Conservation (phyloP, 1,140 invertebrate genomes). For the Drosophila paulistorum region DNA sequence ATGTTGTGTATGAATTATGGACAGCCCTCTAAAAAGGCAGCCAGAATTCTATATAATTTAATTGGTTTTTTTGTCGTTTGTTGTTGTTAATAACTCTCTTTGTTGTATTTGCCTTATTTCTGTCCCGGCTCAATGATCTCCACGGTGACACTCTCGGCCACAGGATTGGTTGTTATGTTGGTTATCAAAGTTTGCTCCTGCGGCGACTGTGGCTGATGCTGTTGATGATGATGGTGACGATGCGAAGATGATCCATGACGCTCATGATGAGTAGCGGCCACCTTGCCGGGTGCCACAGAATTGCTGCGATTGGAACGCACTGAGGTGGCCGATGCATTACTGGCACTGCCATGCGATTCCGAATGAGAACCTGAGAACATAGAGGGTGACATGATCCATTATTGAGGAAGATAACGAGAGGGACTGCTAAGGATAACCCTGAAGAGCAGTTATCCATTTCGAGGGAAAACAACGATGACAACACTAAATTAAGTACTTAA, state of each 20-base stretch:
- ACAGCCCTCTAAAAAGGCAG: constrained; percentile 33
- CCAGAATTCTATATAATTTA: constrained; percentile 60
- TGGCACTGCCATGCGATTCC: constrained; percentile 70
- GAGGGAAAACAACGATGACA: constrained; percentile 9
- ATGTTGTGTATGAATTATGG: constrained; percentile 24
- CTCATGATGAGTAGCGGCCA: constrained; percentile 59
- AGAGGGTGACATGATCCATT: constrained; percentile 1
- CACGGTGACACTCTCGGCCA: constrained; percentile 80
- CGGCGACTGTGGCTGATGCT: constrained; percentile 59
- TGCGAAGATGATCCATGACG: constrained; percentile 67
- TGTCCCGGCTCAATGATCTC: constrained; percentile 78
- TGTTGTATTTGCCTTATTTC: constrained; percentile 28
- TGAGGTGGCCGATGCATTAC: constrained; percentile 77
- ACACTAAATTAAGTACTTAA: constrained; percentile 4
- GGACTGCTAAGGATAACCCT: constrained; percentile 1
- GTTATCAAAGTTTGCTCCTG: constrained; percentile 71
- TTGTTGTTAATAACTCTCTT: too few relatives aligned
- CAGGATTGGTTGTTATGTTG: constrained; percentile 80
- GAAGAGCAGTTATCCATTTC: not conserved
- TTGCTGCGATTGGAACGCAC: constrained; percentile 80
- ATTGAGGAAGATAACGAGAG: too few relatives aligned
- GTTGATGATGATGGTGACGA: constrained; percentile 49
- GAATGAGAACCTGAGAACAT: constrained; percentile 55
- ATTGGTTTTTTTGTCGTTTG: constrained; percentile 10
- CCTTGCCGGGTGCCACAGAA: constrained; percentile 76